Conservation (phyloP, 1,140 invertebrate genomes). For the Batillaria attramentaria region DNA sequence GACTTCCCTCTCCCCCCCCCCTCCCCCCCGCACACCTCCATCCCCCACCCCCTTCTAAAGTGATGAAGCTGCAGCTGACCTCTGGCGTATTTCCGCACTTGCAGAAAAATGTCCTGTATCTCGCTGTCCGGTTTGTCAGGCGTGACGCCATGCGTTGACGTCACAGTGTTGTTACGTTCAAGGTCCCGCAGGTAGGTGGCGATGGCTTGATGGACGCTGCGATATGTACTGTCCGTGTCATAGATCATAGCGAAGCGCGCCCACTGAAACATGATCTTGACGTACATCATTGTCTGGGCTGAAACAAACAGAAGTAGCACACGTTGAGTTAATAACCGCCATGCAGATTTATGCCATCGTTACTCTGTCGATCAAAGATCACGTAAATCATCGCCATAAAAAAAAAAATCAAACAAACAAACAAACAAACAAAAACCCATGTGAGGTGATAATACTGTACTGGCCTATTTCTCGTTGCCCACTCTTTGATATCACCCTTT, state of each 20-base stretch:
- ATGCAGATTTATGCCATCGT: background rate
- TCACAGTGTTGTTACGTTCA: conserved; percentile 43
- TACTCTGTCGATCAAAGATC: background rate
- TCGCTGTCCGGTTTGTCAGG: conserved; percentile 39
- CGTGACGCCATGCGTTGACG: conserved; percentile 44
- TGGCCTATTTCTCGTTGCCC: too few species aligned
- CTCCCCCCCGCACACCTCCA: too few species aligned
- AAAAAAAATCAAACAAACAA: too few species aligned
- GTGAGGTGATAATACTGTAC: too few species aligned
- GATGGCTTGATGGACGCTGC: conserved; percentile 21
- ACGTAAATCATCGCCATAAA: too few species aligned
- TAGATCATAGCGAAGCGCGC: conserved; percentile 53
- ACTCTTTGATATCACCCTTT: too few species aligned
- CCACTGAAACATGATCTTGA: conserved; percentile 52
- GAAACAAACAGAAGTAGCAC: too few species aligned
- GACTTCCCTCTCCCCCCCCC: too few species aligned
- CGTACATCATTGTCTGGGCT: conserved; percentile 54
- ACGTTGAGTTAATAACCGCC: background rate
- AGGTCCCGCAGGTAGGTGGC: conserved; percentile 17
- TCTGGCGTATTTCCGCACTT: conserved; percentile 57
- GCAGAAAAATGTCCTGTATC: conserved; percentile 49
- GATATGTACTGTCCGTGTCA: conserved; percentile 50
- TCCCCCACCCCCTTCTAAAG: too few species aligned
- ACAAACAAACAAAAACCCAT: too few species aligned
- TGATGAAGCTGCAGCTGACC: conserved; percentile 46